These are phyloP conservation scores for Monoplex corrugatus DNA, from an alignment of 2,888 invertebrate genomes.

Conservation along the genomic window DNA sequence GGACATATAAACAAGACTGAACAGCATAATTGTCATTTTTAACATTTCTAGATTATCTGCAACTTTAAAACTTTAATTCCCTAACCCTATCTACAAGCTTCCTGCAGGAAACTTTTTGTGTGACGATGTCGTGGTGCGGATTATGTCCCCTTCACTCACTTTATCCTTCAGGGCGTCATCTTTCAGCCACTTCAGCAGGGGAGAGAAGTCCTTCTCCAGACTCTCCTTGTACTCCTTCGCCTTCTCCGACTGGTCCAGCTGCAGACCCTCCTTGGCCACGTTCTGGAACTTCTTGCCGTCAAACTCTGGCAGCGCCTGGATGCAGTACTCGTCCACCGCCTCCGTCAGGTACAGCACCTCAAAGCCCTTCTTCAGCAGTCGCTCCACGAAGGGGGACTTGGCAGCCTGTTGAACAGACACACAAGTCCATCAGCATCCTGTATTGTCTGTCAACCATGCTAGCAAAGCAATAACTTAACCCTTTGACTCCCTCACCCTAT, in stretches of 20 bases:
- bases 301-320: slow-evolving; percentile 97
- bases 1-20: too few species aligned
- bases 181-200: slow-evolving; percentile 93
- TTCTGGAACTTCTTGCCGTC: slow-evolving; percentile 99
- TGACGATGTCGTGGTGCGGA: too few species aligned
- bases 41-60: too few species aligned
- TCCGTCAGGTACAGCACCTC: slow-evolving; percentile 97
- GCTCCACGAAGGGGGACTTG: slow-evolving; percentile 96
- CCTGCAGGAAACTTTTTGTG: too few species aligned
- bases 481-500: too few species aligned
- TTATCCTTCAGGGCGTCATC: slow-evolving; percentile 90
- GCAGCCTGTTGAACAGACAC: slow-evolving; percentile 85
- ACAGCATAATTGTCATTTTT: too few species aligned
- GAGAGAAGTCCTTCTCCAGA: slow-evolving; percentile 90
- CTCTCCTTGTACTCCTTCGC: slow-evolving; percentile 88
- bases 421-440: too few species aligned
- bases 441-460: too few species aligned
- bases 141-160: slow-evolving; percentile 83
- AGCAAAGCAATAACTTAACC: too few species aligned
- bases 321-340: slow-evolving; percentile 98
- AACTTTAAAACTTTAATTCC: too few species aligned
- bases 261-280: slow-evolving; percentile 98
- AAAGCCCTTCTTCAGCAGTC: slow-evolving; percentile 94
- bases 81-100: too few species aligned
- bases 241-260: slow-evolving; percentile 87